A percentile compares a stretch with the other conserved stretches of the same genome.
phyloP scores from a whole-genome alignment of 2,113 vertebrate species.

The Malurus cyaneus region DNA sequence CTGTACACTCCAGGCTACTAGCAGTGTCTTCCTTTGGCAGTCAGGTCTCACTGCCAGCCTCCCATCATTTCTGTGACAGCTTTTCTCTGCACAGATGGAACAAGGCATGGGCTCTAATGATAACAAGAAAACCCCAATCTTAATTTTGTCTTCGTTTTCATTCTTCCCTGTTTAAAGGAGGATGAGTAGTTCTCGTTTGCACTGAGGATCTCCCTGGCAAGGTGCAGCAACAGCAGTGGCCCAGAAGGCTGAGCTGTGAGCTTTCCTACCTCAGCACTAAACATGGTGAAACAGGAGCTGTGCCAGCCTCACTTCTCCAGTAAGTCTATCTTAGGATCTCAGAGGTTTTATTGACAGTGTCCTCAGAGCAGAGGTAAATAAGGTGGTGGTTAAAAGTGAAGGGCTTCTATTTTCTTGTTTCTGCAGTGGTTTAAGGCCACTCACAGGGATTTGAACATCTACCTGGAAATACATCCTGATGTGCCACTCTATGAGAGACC shows the following conservation, averaged over 20 bases:
- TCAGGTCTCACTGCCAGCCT: not conserved
- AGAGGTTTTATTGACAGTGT: not conserved
- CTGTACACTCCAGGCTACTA: not conserved
- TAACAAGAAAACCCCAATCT: not conserved
- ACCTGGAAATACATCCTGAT: not conserved
- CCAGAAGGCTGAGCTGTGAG: not conserved
- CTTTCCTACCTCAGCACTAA: not conserved
- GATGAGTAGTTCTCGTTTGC: not conserved
- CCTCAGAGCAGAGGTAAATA: not conserved
- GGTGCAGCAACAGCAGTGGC: not conserved
- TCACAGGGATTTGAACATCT: not conserved
- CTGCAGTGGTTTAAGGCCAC: not conserved
- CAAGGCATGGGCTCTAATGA: not conserved
- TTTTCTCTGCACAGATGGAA: not conserved
- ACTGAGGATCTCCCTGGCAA: not conserved
- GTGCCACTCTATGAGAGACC: accelerated
- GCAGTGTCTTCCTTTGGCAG: not conserved
- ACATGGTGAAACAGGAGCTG: not conserved
- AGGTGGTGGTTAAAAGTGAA: not conserved
- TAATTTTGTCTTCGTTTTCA: not conserved
- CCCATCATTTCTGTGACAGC: not conserved
- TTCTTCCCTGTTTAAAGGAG: not conserved
- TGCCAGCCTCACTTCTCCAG: not conserved
- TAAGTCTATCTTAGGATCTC: not conserved
- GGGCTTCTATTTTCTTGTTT: not conserved